Percentiles rank a stretch among this genome's conserved stretches.
phyloP scores from a whole-genome alignment of 2,888 invertebrate genomes.

The Archips crataeganus region DNA sequence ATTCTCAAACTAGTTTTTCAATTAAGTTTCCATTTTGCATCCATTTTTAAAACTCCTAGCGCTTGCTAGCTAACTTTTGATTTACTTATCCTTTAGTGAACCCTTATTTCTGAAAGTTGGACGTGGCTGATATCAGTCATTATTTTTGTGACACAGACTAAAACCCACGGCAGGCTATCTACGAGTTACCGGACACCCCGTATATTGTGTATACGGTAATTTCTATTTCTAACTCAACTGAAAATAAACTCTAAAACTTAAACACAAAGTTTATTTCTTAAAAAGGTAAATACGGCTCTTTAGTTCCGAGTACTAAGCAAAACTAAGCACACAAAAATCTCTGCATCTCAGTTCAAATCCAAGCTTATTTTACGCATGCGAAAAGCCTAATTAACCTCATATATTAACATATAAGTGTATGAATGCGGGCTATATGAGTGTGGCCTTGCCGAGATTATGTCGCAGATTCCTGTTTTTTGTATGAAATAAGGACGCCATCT shows the following conservation, averaged over 20 bases:
- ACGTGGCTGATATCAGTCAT: too few species aligned
- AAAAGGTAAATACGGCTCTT: background rate
- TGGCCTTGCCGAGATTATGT: conserved; percentile 31
- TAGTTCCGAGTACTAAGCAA: conserved; percentile 19
- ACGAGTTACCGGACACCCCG: too few species aligned
- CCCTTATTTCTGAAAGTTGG: too few species aligned
- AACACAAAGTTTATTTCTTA: background rate
- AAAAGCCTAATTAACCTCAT: conserved; percentile 78
- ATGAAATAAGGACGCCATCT: conserved; percentile 21
- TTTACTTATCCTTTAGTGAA: too few species aligned
- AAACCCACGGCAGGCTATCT: too few species aligned
- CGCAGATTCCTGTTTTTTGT: conserved; percentile 22
- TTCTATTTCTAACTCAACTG: background rate
- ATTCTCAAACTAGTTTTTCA: too few species aligned
- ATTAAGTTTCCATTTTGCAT: too few species aligned
- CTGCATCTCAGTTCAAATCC: conserved; percentile 54
- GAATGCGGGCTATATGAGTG: conserved; percentile 30
- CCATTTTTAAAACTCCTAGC: too few species aligned
- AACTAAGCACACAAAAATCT: conserved; percentile 64
- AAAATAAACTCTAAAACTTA: background rate
- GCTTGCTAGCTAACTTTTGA: too few species aligned
- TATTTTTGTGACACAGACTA: too few species aligned
- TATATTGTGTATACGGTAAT: too few species aligned
- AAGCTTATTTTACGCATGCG: conserved; percentile 72
- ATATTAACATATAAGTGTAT: conserved; percentile 67